Conservation (phyloP, 2,113 vertebrate genomes). For the Nanorana parkeri region DNA sequence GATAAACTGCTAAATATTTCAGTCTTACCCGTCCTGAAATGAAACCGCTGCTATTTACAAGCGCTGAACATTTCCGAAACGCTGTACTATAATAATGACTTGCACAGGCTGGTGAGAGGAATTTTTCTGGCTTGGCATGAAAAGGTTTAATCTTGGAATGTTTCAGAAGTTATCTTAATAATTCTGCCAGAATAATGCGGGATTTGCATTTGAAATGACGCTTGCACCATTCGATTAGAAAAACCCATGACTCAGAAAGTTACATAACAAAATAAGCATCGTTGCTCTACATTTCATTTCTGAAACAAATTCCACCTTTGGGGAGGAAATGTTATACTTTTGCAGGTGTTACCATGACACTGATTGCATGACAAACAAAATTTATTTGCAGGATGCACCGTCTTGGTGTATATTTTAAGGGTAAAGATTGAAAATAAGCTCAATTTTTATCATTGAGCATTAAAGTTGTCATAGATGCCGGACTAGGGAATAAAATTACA, state of each 20-base stretch:
- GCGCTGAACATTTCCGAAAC: slow-evolving; percentile 10
- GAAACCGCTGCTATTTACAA: slow-evolving; percentile 41
- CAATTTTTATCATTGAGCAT: neutral
- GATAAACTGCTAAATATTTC: slow-evolving; percentile 45
- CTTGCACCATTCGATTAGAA: slow-evolving; percentile 52
- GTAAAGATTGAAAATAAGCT: slow-evolving; percentile 3
- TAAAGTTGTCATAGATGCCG: neutral
- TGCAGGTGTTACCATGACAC: neutral
- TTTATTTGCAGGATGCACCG: neutral
- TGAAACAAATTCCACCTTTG: neutral
- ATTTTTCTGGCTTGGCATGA: slow-evolving; percentile 56
- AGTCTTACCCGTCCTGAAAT: slow-evolving; percentile 36
- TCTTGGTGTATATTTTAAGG: neutral
- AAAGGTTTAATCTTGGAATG: slow-evolving; percentile 57
- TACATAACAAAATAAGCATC: slow-evolving; percentile 7
- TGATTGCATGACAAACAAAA: neutral
- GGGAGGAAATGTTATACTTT: neutral
- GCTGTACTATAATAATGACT: slow-evolving; percentile 36
- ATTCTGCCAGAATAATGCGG: slow-evolving; percentile 51
- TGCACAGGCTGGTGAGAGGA: slow-evolving; percentile 23
- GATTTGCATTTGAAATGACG: slow-evolving; percentile 56
- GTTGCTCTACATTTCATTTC: slow-evolving; percentile 5
- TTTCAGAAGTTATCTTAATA: slow-evolving; percentile 56
- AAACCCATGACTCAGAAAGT: slow-evolving; percentile 20
- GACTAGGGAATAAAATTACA: too few relatives aligned